These are phyloP conservation scores for Cylloceria caligata DNA, from an alignment of 2,888 invertebrate species.

Conservation along the genomic window DNA sequence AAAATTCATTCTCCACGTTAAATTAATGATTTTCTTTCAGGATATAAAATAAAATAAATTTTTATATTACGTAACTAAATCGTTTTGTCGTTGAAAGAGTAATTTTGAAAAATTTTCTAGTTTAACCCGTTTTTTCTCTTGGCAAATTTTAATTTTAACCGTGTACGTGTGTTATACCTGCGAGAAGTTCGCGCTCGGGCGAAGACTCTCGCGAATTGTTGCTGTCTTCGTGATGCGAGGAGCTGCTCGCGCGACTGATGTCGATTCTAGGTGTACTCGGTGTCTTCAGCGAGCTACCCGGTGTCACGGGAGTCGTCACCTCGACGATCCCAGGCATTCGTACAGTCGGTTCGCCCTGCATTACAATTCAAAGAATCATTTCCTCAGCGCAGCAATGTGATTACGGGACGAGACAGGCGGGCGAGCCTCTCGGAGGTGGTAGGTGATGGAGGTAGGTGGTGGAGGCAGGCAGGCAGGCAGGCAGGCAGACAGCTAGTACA, in stretches of 20 bases:
- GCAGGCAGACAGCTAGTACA: constrained; percentile 59
- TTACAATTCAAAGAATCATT: constrained; percentile 75
- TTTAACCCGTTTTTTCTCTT: not conserved
- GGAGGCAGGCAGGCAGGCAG: constrained; percentile 38
- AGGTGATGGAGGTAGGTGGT: constrained; percentile 48
- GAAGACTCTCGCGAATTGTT: constrained; percentile 89
- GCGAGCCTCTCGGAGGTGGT: constrained; percentile 52
- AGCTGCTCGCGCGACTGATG: constrained; percentile 95
- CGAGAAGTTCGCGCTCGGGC: constrained; percentile 93
- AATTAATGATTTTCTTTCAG: too few species aligned
- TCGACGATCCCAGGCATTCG: constrained; percentile 85
- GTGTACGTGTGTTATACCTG: too few species aligned
- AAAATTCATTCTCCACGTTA: too few species aligned
- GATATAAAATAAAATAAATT: too few species aligned
- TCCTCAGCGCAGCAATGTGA: constrained; percentile 56
- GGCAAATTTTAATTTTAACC: too few species aligned
- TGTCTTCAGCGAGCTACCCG: constrained; percentile 86
- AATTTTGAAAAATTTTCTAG: not conserved
- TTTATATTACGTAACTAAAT: too few species aligned
- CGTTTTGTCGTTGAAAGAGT: not conserved
- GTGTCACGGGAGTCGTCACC: constrained; percentile 82
- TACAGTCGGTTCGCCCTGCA: constrained; percentile 81
- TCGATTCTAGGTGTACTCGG: constrained; percentile 94
- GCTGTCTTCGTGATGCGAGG: constrained; percentile 93
- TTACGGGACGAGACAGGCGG: constrained; percentile 45